Evolutionary conservation across 2,888 invertebrate genomes (phyloP).

Genomic region (Amphipoea oculea): DNA sequence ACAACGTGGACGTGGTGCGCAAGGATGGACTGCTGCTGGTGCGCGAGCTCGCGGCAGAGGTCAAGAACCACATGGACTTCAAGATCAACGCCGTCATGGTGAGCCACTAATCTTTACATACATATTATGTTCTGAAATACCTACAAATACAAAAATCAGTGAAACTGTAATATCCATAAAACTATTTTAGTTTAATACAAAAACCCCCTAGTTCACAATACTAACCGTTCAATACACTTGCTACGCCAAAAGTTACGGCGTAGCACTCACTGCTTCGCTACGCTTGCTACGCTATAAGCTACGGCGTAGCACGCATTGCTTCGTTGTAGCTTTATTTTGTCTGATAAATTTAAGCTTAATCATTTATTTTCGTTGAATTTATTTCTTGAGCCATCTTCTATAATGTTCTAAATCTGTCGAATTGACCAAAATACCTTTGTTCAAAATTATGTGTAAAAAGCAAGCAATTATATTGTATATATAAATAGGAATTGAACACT

Average conservation of each 20-base stretch:
- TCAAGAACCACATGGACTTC: conserved; percentile 98
- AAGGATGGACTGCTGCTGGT: conserved; percentile 96
- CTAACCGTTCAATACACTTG: background rate
- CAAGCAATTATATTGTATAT: background rate
- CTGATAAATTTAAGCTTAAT: too few species aligned
- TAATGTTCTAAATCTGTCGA: background rate
- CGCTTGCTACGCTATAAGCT: background rate
- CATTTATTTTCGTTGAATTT: too few species aligned
- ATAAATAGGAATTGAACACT: background rate
- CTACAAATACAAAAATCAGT: background rate
- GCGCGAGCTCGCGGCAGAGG: conserved; percentile 96
- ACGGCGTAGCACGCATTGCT: background rate
- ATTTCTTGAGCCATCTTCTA: background rate
- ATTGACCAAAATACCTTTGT: background rate
- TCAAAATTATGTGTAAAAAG: background rate
- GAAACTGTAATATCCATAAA: background rate
- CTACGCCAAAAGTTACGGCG: conserved; percentile 27
- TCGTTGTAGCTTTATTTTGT: background rate
- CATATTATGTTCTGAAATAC: conserved; percentile 2
- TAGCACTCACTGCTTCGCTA: conserved; percentile 10
- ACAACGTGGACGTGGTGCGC: conserved; percentile 94
- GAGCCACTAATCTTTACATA: conserved; percentile 5
- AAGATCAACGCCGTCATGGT: conserved; percentile 97
- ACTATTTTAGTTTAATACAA: background rate
- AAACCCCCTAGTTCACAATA: background rate